phyloP scores from a whole-genome alignment of 1,140 invertebrate species.

The Halictus rubicundus region DNA sequence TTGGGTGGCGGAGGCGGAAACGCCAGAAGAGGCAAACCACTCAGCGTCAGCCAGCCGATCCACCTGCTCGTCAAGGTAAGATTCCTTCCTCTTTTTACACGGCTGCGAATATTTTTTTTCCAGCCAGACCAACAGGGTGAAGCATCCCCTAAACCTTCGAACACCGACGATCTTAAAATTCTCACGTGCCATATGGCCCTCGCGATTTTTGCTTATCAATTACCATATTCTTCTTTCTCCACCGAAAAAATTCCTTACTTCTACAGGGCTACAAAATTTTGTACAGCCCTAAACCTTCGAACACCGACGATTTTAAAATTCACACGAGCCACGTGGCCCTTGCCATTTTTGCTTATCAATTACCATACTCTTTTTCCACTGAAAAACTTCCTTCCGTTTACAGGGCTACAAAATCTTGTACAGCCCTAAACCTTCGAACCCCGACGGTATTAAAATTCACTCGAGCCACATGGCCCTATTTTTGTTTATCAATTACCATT shows the following conservation, averaged over 20 bases:
- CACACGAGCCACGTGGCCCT: constrained; percentile 39
- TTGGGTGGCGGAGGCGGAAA: constrained; percentile 76
- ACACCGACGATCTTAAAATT: not conserved
- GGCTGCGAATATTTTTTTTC: not conserved
- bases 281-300: too few relatives aligned
- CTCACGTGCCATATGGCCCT: constrained; percentile 40
- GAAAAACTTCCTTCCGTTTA: constrained; percentile 53
- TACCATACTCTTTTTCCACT: not conserved
- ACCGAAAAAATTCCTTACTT: constrained; percentile 55
- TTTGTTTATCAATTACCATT: constrained; percentile 31
- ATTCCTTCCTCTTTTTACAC: constrained; percentile 42
- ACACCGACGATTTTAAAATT: not conserved
- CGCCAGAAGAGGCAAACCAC: constrained; percentile 75
- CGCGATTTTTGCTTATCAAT: constrained; percentile 38
- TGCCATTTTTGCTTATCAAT: constrained; percentile 38
- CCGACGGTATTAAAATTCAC: too few relatives aligned
- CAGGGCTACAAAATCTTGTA: not conserved
- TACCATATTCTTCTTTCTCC: not conserved
- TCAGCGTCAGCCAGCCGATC: constrained; percentile 79
- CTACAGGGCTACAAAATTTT: not conserved
- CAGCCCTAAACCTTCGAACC: not conserved
- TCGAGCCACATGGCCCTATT: constrained; percentile 41
- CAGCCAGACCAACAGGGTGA: not conserved
- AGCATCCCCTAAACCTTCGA: not conserved
- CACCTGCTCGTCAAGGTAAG: constrained; percentile 79